Conservation (phyloP, 2,113 vertebrate species). For the Alectura lathami region DNA sequence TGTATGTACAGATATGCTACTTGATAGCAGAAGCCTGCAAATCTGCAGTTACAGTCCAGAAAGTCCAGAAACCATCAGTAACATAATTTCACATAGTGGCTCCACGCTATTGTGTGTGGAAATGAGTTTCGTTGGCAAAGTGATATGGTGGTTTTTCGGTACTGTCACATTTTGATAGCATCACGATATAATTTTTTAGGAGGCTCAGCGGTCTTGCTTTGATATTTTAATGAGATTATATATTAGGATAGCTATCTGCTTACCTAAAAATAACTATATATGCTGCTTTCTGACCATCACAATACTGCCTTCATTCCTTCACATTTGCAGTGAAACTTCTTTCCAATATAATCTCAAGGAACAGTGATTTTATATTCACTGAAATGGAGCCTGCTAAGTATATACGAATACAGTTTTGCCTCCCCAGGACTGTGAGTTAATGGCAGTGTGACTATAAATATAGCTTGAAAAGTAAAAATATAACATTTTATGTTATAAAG, state of each 20-base stretch:
- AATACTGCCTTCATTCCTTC: not conserved
- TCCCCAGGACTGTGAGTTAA: not conserved
- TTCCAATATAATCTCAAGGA: conserved; percentile 24
- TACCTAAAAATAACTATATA: not conserved
- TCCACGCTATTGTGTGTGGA: rapidly evolving
- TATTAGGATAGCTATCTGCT: not conserved
- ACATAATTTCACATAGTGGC: not conserved
- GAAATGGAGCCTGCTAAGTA: not conserved
- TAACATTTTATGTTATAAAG: not conserved
- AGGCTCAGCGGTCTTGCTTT: not conserved
- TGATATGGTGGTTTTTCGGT: not conserved
- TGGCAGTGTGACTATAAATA: not conserved
- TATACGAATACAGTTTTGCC: not conserved
- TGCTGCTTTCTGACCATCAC: not conserved
- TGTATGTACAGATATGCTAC: not conserved
- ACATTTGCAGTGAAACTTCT: not conserved
- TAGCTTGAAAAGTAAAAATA: not conserved
- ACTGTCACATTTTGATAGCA: not conserved
- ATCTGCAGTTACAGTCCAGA: not conserved
- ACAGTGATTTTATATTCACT: conserved; percentile 25
- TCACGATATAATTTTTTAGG: not conserved
- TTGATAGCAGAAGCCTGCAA: not conserved
- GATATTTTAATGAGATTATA: not conserved
- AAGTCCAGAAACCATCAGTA: not conserved
- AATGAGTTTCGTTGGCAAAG: not conserved